phyloP scores from a whole-genome alignment of 2,797 vertebrate genomes.

The Rhyacichthys aspro region DNA sequence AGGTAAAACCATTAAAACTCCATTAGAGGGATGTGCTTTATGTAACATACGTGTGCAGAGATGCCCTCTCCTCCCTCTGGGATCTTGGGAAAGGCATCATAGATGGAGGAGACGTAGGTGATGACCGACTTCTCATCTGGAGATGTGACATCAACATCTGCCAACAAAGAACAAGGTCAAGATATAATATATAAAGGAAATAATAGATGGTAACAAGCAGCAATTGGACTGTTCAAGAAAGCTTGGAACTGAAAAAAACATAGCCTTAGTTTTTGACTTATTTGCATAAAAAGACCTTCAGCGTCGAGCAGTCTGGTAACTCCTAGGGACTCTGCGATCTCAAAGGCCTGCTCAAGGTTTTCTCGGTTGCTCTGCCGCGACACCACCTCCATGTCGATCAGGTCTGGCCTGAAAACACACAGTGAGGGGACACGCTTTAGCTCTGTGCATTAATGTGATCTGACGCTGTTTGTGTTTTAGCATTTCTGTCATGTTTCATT shows the following conservation, averaged over 20 bases:
- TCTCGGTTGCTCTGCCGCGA: conserved; percentile 92
- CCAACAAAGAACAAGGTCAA: conserved; percentile 3
- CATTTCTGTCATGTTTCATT: background rate
- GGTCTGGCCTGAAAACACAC: conserved; percentile 86
- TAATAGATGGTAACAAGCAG: too few species aligned
- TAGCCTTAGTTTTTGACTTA: background rate
- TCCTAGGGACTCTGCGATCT: conserved; percentile 94
- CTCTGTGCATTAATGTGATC: background rate
- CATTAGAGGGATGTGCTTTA: background rate
- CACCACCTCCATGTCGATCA: conserved; percentile 95
- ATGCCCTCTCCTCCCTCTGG: conserved; percentile 97
- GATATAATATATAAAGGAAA: too few species aligned
- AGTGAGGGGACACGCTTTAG: background rate
- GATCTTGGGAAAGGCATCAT: conserved; percentile 98
- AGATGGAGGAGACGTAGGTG: conserved; percentile 98
- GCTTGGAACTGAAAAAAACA: too few species aligned
- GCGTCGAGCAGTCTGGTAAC: conserved; percentile 96
- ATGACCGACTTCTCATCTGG: conserved; percentile 99
- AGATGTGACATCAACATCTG: conserved; percentile 95
- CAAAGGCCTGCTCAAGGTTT: conserved; percentile 97
- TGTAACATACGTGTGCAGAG: conserved; percentile 84
- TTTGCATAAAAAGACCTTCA: conserved; percentile 85
- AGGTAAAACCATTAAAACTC: background rate
- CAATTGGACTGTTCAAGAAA: too few species aligned
- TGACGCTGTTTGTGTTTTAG: background rate